Base-by-base conservation (phyloP, 2,888 invertebrate genomes). In the Drosophila suboccidentalis region DNA sequence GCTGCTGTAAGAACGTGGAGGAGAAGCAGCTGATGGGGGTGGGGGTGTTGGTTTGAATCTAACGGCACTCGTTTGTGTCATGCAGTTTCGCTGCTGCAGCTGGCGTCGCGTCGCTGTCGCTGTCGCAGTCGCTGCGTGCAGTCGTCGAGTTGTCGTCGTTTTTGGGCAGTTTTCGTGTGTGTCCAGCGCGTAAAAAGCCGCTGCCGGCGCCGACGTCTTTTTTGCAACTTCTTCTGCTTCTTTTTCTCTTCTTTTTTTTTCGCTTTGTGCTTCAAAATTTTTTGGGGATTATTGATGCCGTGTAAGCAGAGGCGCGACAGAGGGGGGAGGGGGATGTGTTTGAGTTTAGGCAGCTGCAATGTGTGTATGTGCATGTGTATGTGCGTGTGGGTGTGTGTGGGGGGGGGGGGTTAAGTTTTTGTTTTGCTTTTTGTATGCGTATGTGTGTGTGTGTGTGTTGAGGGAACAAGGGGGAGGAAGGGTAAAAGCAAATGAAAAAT, bases 261-360 rank as follows among this genome's bases (percentile, higher is more conserved):
- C 3, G 34, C 47, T 41, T 59, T 68, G 55, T 59, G 65, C 49
- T 41, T 53, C 57, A 63, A 57, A 61, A 62, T 58, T 78, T 87
- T 87, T 89, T 81, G 82, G 88, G 89, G 91, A 91, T 90, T 91
- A 91, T 91, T 91, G 91, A 90, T 91, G 89, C 80, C 77, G 34
- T 59, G 69, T 44, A 54, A 36, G 61, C 9, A 11, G 9, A 17
- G 41, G 15, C 32, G 29, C 2, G 29, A 29, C 29, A 26, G 17
- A 1, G 26, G 9, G 29, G 26, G 51, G 17, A 1, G 19, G 19
- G 38, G 43, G n/a, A n/a, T 38, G 38, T 38, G n/a, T 26, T 32
- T 36, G 1, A 49, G 57, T 49, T 73, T 29, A 36, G 53, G 26
- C 22, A 32, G 29, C 41, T 54, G 26, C 39, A 53, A 22, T 55